phyloP scores from a whole-genome alignment of 2,797 vertebrate species.

The Dryobates pubescens region DNA sequence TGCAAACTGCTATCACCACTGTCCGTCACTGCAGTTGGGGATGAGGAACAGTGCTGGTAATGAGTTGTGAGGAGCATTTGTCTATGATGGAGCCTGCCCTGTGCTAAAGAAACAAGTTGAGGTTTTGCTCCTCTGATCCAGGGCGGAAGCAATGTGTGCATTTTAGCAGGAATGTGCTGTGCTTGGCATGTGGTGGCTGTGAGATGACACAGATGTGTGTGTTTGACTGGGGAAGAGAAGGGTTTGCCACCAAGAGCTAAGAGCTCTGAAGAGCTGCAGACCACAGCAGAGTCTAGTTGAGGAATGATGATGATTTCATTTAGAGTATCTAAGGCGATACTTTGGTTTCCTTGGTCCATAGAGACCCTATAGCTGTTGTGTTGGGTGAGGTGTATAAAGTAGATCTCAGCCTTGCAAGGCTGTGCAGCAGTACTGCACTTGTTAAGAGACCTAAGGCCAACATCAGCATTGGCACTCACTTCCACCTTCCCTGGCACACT shows the following conservation, averaged over 20 bases:
- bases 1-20: neutral
- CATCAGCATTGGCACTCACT: neutral
- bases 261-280: neutral
- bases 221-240: neutral
- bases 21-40: rapidly evolving
- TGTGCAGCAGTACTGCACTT: neutral
- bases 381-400: neutral
- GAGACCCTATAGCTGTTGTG: neutral
- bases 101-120: neutral
- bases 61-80: rapidly evolving
- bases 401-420: neutral
- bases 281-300: rapidly evolving
- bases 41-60: neutral
- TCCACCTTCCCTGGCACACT: neutral
- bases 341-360: neutral
- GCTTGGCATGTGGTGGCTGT: neutral
- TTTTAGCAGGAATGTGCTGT: neutral
- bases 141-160: neutral
- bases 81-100: neutral
- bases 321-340: neutral
- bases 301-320: neutral
- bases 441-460: neutral
- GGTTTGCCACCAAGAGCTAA: neutral
- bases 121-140: neutral
- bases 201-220: neutral